A percentile compares a stretch with the other conserved stretches of the same genome.
phyloP scores from a whole-genome alignment of 1,140 invertebrate genomes.

The Diprion similis region DNA sequence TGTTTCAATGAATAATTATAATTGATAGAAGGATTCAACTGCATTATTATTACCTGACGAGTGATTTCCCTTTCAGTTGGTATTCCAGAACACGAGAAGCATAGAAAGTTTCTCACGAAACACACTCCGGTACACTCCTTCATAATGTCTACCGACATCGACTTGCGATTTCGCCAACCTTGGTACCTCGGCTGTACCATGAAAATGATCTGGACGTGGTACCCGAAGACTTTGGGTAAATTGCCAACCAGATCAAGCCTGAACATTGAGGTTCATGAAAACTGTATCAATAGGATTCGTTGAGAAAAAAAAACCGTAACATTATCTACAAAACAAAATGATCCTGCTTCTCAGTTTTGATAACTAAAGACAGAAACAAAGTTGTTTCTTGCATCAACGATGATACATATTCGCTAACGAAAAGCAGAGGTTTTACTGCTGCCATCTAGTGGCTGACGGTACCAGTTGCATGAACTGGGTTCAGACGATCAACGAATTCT shows the following conservation, averaged over 20 bases:
- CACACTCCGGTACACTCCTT: conserved; percentile 30
- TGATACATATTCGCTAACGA: no score
- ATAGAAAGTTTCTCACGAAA: conserved; percentile 30
- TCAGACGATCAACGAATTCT: not conserved
- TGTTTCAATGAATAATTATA: no score
- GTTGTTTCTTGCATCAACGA: no score
- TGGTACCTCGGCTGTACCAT: conserved; percentile 33
- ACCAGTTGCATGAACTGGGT: no score
- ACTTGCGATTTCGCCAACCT: conserved; percentile 28
- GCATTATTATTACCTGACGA: not conserved
- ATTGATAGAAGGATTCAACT: no score
- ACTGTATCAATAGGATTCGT: not conserved
- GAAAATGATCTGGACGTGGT: conserved; percentile 29
- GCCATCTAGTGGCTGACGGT: not conserved
- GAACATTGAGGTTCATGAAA: not conserved
- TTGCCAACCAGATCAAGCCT: not conserved
- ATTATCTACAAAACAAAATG: not conserved
- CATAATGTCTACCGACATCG: conserved; percentile 23
- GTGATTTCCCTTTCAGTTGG: conserved; percentile 26
- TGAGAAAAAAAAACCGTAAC: not conserved
- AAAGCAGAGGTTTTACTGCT: not conserved
- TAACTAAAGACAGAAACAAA: no score
- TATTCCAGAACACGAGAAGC: conserved; percentile 29
- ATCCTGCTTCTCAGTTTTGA: not conserved
- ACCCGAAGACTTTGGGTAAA: conserved; percentile 31